Evolutionary conservation across 2,797 vertebrate species (phyloP).

Genomic region (Pseudochirops corinnae): DNA sequence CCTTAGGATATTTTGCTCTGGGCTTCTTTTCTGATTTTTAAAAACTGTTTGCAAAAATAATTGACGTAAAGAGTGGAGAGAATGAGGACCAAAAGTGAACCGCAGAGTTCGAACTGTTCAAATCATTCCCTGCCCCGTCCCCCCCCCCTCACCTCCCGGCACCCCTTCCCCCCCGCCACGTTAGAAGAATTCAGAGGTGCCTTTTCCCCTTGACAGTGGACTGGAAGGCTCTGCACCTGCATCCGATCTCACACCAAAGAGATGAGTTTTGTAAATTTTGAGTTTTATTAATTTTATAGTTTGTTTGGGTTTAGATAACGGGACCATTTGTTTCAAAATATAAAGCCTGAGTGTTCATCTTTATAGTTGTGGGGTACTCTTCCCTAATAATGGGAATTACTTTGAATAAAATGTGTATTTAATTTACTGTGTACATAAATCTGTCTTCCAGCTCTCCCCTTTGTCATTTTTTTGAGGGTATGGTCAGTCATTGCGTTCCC

Average conservation of each 20-base stretch:
- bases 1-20: constrained; percentile 32
- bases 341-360: constrained; percentile 49
- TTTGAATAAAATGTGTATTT: neutral
- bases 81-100: constrained; percentile 59
- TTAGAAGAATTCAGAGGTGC: constrained; percentile 67
- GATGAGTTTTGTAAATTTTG: constrained; percentile 57
- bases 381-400: neutral
- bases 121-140: neutral
- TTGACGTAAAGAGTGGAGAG: constrained; percentile 28
- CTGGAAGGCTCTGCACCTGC: constrained; percentile 39
- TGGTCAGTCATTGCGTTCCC: neutral
- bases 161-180: constrained; percentile 39
- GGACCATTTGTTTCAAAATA: constrained; percentile 60
- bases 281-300: constrained; percentile 69
- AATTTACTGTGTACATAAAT: neutral
- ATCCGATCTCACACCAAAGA: constrained; percentile 57
- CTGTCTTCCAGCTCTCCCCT: neutral
- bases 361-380: constrained; percentile 13
- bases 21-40: constrained; percentile 32
- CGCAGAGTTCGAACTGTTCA: constrained; percentile 33
- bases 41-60: constrained; percentile 41
- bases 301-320: constrained; percentile 59
- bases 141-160: neutral
- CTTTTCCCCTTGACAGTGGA: constrained; percentile 19
- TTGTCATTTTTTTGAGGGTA: neutral